These are phyloP conservation scores for Teleiodes luculella DNA, from an alignment of 2,888 invertebrate genomes.

Conservation along the genomic window DNA sequence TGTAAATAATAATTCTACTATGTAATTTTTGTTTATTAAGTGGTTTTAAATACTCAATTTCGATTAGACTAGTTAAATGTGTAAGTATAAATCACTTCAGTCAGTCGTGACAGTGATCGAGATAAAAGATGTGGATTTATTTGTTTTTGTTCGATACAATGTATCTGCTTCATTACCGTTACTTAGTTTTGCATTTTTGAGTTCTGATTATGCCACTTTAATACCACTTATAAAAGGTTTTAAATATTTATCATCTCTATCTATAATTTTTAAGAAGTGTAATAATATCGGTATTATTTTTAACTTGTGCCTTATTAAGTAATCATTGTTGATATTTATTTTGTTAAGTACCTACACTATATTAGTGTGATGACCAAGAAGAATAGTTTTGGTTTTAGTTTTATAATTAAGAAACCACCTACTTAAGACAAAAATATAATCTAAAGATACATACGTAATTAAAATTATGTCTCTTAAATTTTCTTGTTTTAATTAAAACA, in stretches of 20 bases:
- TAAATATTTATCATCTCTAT: too few relatives aligned
- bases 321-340: constrained; percentile 2
- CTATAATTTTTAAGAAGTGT: too few relatives aligned
- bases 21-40: constrained; percentile 33
- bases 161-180: too few relatives aligned
- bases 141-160: too few relatives aligned
- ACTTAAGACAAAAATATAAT: constrained; percentile 43
- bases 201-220: too few relatives aligned
- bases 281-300: too few relatives aligned
- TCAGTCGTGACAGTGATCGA: not conserved
- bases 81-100: not conserved
- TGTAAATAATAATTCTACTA: constrained; percentile 65
- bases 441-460: constrained; percentile 40
- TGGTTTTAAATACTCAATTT: constrained; percentile 67
- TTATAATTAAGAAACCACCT: constrained; percentile 31
- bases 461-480: constrained; percentile 48
- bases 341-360: constrained; percentile 54
- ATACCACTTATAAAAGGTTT: too few relatives aligned
- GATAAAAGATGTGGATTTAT: not conserved
- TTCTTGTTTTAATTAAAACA: constrained; percentile 27
- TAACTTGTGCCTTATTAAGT: not conserved
- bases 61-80: constrained; percentile 27
- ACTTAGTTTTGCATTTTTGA: too few relatives aligned
- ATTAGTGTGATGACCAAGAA: constrained; percentile 71
- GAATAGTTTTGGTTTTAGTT: constrained; percentile 31